These are phyloP conservation scores for Sinodicranocentrus sp. DNA, from an alignment of 2,888 invertebrate species.

Conservation along the genomic window DNA sequence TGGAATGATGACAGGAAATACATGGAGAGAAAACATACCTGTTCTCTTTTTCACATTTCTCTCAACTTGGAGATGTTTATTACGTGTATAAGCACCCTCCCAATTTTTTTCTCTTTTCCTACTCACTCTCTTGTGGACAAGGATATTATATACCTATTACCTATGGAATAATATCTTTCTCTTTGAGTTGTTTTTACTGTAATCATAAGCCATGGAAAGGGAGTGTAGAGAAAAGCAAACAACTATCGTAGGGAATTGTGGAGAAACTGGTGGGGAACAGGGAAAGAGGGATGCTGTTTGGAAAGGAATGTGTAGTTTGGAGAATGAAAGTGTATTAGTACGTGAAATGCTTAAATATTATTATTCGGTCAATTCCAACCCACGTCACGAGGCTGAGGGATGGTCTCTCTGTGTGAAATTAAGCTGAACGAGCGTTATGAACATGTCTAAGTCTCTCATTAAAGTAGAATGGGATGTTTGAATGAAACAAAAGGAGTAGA, in stretches of 20 bases:
- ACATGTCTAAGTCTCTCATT: constrained; percentile 65
- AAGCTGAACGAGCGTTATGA: constrained; percentile 62
- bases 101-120: constrained; percentile 8
- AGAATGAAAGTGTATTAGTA: constrained; percentile 61
- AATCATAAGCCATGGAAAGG: constrained; percentile 2
- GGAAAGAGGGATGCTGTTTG: constrained; percentile 37
- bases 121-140: too few relatives aligned
- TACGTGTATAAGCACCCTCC: constrained; percentile 46
- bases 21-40: constrained; percentile 35
- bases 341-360: constrained; percentile 69
- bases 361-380: constrained; percentile 67
- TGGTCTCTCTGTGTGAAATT: constrained; percentile 66
- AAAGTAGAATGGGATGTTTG: constrained; percentile 62
- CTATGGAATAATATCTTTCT: background rate
- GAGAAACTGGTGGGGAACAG: constrained; percentile 30
- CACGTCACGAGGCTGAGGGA: constrained; percentile 66
- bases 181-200: background rate
- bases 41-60: constrained; percentile 56
- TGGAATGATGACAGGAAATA: constrained; percentile 16
- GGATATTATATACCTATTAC: background rate
- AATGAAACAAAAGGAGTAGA: constrained; percentile 53
- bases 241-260: constrained; percentile 18
- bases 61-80: constrained; percentile 64
- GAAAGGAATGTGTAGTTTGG: background rate
- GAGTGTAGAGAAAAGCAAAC: background rate